Conservation (phyloP, 1,140 invertebrate species). For the Aphaenogaster floridana region DNA sequence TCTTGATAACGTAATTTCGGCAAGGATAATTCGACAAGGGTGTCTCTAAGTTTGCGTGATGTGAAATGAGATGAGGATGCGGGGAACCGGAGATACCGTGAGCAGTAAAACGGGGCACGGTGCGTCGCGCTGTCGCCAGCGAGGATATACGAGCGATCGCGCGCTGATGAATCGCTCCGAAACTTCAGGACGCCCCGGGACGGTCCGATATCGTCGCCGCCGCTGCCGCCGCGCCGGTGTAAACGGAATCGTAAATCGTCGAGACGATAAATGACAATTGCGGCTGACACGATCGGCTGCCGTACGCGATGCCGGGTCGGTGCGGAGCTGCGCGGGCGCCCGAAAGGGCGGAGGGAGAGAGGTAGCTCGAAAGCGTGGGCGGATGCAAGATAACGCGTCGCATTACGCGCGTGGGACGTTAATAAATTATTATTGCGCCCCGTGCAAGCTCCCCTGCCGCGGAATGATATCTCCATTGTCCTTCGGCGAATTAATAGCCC, state of each 20-base stretch:
- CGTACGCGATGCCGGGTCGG: constrained; percentile 47
- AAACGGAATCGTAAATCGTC: constrained; percentile 82
- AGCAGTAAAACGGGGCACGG: constrained; percentile 60
- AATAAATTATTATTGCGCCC: constrained; percentile 83
- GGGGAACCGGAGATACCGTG: constrained; percentile 60
- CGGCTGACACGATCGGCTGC: constrained; percentile 79
- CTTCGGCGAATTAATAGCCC: constrained; percentile 79
- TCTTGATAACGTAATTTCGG: background rate
- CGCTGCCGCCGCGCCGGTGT: constrained; percentile 65
- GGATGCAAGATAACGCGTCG: constrained; percentile 79
- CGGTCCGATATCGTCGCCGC: constrained; percentile 68
- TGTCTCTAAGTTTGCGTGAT: background rate
- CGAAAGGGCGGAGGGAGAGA: constrained; percentile 20
- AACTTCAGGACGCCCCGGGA: constrained; percentile 71
- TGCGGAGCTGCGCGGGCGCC: background rate
- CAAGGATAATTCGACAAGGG: background rate
- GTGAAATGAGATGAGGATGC: constrained; percentile 16
- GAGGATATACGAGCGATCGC: constrained; percentile 82
- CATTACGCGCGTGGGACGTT: constrained; percentile 81
- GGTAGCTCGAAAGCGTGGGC: constrained; percentile 78
- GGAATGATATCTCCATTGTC: constrained; percentile 83
- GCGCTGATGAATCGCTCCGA: constrained; percentile 81
- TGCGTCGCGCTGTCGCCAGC: constrained; percentile 62
- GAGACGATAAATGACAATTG: constrained; percentile 84
- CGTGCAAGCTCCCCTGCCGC: constrained; percentile 72